Evolutionary conservation across 2,888 invertebrate genomes (phyloP).

Genomic region (Adelphocoris suturalis): DNA sequence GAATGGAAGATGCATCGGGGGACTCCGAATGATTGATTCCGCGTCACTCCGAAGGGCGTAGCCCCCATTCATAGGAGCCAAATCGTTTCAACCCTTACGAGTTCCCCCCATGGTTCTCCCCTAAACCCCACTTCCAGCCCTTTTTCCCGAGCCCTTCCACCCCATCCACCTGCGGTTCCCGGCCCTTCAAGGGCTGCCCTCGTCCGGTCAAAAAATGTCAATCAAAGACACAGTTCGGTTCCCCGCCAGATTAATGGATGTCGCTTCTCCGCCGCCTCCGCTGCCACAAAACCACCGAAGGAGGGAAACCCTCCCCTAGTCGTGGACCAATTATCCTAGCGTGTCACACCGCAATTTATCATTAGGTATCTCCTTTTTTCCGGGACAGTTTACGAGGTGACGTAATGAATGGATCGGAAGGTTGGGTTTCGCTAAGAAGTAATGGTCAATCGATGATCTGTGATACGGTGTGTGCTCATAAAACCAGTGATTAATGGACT

Average conservation of each 20-base stretch:
- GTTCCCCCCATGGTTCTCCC: slow-evolving; percentile 10
- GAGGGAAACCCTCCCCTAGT: neutral
- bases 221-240: slow-evolving; percentile 71
- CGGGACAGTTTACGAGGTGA: neutral
- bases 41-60: slow-evolving; percentile 48
- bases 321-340: slow-evolving; percentile 19
- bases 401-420: neutral
- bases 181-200: slow-evolving; percentile 56
- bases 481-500: too few species aligned
- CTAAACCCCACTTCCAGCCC: slow-evolving; percentile 42
- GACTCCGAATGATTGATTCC: slow-evolving; percentile 70
- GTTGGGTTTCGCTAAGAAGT: too few species aligned
- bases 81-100: slow-evolving; percentile 31
- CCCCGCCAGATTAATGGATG: slow-evolving; percentile 68
- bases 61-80: neutral
- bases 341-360: slow-evolving; percentile 46
- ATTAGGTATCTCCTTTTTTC: slow-evolving; percentile 9
- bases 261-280: neutral
- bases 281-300: neutral
- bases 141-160: neutral
- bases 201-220: slow-evolving; percentile 63
- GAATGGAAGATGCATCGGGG: slow-evolving; percentile 73
- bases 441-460: neutral
- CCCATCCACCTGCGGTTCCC: slow-evolving; percentile 48
- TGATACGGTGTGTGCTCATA: too few species aligned